These are phyloP conservation scores for Trachops cirrhosus DNA, from an alignment of 2,797 vertebrate genomes.

Conservation along the genomic window DNA sequence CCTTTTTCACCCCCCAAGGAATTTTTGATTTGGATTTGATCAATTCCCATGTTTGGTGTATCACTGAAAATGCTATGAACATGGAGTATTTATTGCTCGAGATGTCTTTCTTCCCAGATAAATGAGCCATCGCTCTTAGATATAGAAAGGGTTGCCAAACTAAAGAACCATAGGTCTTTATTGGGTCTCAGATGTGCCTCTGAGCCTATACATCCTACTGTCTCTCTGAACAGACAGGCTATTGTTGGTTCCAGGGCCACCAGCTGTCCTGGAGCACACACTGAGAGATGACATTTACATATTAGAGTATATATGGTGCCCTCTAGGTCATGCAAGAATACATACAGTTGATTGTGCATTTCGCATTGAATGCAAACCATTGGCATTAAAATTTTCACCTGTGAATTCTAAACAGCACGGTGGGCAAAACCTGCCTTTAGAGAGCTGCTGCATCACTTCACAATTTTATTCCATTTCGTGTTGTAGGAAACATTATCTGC, in stretches of 20 bases:
- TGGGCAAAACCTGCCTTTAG: background rate
- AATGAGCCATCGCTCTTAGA: background rate
- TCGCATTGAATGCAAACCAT: background rate
- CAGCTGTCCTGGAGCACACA: background rate
- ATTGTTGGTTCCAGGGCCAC: background rate
- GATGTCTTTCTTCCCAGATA: accelerated
- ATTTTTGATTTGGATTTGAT: background rate
- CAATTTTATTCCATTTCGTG: background rate
- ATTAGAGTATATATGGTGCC: no score
- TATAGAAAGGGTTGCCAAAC: background rate
- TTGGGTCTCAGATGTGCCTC: background rate
- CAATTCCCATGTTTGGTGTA: background rate
- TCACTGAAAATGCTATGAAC: background rate
- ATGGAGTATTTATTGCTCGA: background rate
- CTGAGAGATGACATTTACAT: background rate
- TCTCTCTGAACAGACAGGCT: background rate
- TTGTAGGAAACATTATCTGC: slow-evolving; percentile 70
- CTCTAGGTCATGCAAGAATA: background rate
- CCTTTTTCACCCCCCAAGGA: background rate
- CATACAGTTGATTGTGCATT: background rate
- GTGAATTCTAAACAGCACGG: background rate
- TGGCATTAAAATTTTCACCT: background rate
- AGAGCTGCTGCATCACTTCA: background rate
- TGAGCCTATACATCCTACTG: background rate
- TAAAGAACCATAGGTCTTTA: background rate